Percentiles rank a stretch among this genome's conserved stretches.
phyloP scores from a whole-genome alignment of 2,113 vertebrate genomes.

The Saccopteryx bilineata region DNA sequence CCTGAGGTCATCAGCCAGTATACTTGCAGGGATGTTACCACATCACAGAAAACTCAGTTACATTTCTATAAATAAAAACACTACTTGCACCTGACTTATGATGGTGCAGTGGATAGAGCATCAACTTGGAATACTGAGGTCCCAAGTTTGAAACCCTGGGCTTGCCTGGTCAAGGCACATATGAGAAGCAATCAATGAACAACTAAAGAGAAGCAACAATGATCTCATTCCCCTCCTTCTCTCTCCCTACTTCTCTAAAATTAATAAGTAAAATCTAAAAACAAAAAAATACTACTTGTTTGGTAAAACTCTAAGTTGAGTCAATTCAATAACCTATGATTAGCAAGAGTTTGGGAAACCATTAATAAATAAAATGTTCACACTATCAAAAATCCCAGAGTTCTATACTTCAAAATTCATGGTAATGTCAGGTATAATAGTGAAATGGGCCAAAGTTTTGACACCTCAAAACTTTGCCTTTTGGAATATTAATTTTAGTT shows the following conservation, averaged over 20 bases:
- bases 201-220: too few species aligned
- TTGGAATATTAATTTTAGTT: background rate
- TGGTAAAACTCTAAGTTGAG: constrained; percentile 17
- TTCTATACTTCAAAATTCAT: background rate
- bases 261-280: too few species aligned
- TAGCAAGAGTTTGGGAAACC: background rate
- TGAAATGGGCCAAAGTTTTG: background rate
- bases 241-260: too few species aligned
- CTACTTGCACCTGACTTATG: background rate
- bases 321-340: background rate
- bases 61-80: constrained; percentile 24
- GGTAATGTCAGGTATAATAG: background rate
- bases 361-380: background rate
- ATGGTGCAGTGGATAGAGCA: too few species aligned
- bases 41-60: constrained; percentile 12
- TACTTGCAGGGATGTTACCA: background rate
- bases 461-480: background rate
- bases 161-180: too few species aligned
- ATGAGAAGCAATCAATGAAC: too few species aligned
- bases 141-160: too few species aligned
- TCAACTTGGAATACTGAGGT: too few species aligned
- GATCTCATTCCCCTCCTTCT: too few species aligned
- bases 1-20: background rate
- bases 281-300: background rate
- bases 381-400: background rate